phyloP scores from a whole-genome alignment of 1,140 invertebrate genomes.

The Holotrichia oblita region DNA sequence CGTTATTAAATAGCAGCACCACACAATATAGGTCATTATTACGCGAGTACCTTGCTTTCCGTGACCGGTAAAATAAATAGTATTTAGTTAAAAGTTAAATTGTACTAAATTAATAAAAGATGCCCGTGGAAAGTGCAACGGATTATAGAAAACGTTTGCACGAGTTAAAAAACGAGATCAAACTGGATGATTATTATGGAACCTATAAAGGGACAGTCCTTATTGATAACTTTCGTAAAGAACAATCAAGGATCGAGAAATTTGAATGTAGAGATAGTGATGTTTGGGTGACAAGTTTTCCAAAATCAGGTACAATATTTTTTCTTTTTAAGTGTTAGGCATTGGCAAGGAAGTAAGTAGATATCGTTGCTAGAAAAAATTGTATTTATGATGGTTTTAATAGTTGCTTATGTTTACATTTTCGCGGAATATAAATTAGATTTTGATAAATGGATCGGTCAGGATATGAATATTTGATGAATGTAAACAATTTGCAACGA shows the following conservation, averaged over 20 bases:
- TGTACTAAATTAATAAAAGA: not conserved
- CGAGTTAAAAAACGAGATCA: not conserved
- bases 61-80: too few species aligned
- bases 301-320: conserved; percentile 36
- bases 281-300: conserved; percentile 41
- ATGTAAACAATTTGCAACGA: too few species aligned
- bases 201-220: not conserved
- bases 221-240: not conserved
- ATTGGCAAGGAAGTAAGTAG: too few species aligned
- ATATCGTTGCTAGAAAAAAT: too few species aligned
- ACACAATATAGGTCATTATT: too few species aligned
- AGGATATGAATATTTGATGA: too few species aligned
- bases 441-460: too few species aligned
- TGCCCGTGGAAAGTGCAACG: not conserved
- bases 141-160: not conserved
- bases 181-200: not conserved
- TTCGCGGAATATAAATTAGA: too few species aligned
- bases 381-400: too few species aligned
- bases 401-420: too few species aligned
- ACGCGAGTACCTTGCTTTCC: too few species aligned
- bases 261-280: conserved; percentile 35
- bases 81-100: not conserved
- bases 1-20: not conserved
- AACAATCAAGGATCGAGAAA: conserved; percentile 28
- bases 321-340: not conserved